These are phyloP conservation scores for Eumacrocentrus americanus DNA, from an alignment of 2,888 invertebrate genomes.

Conservation along the genomic window DNA sequence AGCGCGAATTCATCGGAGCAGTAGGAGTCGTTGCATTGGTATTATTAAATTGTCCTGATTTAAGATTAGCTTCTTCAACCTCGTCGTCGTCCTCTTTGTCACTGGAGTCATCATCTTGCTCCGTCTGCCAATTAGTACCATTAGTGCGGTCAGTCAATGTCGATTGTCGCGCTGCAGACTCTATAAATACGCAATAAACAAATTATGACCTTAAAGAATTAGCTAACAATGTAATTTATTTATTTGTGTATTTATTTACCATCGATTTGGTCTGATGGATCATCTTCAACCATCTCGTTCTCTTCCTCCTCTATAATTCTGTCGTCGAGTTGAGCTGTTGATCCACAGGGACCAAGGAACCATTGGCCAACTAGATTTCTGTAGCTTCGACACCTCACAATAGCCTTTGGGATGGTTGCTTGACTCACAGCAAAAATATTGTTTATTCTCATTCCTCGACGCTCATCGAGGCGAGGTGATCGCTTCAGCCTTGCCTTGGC, in stretches of 20 bases:
- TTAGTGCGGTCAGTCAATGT: conserved; percentile 28
- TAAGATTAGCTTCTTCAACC: conserved; percentile 16
- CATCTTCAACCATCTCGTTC: conserved; percentile 36
- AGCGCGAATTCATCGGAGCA: background rate
- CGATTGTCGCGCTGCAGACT: conserved; percentile 23
- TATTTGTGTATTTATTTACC: conserved; percentile 25
- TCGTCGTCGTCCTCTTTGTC: conserved; percentile 37
- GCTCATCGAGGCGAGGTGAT: conserved; percentile 23
- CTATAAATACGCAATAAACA: no score
- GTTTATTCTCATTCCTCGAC: conserved; percentile 36
- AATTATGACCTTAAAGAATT: background rate
- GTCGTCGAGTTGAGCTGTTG: conserved; percentile 28
- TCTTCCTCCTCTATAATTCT: conserved; percentile 38
- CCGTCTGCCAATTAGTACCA: conserved; percentile 14
- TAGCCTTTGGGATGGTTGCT: conserved; percentile 33
- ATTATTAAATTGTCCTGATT: background rate
- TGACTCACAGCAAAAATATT: conserved; percentile 32
- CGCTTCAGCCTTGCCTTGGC: conserved; percentile 21
- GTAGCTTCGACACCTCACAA: conserved; percentile 34
- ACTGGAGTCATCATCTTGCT: conserved; percentile 31
- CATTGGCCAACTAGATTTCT: conserved; percentile 29
- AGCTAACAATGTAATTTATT: background rate
- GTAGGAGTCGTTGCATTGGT: background rate
- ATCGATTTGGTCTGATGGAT: conserved; percentile 25
- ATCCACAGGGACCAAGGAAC: conserved; percentile 26